These are phyloP conservation scores for Drosophila ficusphila DNA, from an alignment of 1,140 invertebrate genomes.

Conservation along the genomic window DNA sequence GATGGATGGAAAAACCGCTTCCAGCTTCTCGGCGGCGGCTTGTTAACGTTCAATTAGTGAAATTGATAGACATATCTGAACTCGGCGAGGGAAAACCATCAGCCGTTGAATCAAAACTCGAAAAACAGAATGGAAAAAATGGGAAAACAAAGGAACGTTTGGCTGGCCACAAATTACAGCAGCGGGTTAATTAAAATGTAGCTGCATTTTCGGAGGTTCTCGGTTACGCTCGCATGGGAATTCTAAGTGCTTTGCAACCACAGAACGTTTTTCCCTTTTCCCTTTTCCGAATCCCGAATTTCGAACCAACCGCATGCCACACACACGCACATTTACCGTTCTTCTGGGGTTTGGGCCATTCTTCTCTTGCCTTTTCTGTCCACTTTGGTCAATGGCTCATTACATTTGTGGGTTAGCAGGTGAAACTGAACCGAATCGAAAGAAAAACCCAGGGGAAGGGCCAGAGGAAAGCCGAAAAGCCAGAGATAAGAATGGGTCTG, in stretches of 20 bases:
- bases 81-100: constrained; percentile 40
- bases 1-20: constrained; percentile 62
- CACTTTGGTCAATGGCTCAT: constrained; percentile 75
- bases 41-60: constrained; percentile 82
- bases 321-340: constrained; percentile 75
- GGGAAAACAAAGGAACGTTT: constrained; percentile 41
- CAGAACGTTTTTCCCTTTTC: constrained; percentile 38
- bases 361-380: constrained; percentile 38
- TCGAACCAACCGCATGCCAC: constrained; percentile 65
- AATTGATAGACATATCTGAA: constrained; percentile 80
- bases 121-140: neutral
- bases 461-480: neutral
- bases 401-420: constrained; percentile 81
- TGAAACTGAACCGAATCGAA: constrained; percentile 63
- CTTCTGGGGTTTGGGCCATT: constrained; percentile 16
- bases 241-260: constrained; percentile 55
- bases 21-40: constrained; percentile 47
- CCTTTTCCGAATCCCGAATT: neutral
- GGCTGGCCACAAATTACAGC: constrained; percentile 61
- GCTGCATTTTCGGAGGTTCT: constrained; percentile 19
- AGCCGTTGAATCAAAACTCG: constrained; percentile 31
- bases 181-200: constrained; percentile 71
- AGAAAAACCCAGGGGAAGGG: constrained; percentile 22
- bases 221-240: constrained; percentile 64
- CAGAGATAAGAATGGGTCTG: constrained; percentile 31